Evolutionary conservation across 2,797 vertebrate species (phyloP), one percentile per base, ranked within the genome.

Genomic region (Sylvilagus floridanus): DNA sequence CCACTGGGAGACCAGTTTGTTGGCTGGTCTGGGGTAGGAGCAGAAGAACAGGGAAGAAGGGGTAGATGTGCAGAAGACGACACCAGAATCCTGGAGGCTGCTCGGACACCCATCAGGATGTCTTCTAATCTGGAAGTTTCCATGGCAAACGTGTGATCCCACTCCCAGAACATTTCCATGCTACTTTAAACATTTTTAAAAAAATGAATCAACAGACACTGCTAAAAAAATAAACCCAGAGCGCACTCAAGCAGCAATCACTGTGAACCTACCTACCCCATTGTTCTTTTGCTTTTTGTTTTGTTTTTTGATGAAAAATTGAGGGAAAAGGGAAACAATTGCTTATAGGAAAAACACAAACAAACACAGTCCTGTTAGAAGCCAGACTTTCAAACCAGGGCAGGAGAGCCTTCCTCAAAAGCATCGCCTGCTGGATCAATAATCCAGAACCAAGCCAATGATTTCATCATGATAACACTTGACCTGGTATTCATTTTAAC

Each of bases 141-240:
- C 87, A 2, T 75, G 87, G 37, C 35, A 86, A 87, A 83, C 22
- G 81, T 81, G 69, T 62, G 66, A 88, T 69, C 47, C 28, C 17
- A 19, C 35, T 57, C 21, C 6, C 54, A 22, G 78, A 54, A 88
- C 57, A 21, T 57, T 92, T 79, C 89, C 91, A 69, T 7, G 37
- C 84, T 92, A 19, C 96, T 97, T 96, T 92, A 96, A 97, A 96
- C 65, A 85, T 54, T 90, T 57, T 88, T 85, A 88, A 24, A 94
- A 94, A 94, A 47, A 30, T 63, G 90, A 35, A 90, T 91, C 96
- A 97, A 42, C 19, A 97, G 83, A 88, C 85, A 47, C 62, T 75
- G 42, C 3, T 79, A 19, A 85, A 88, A 96, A 97, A 95, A 84
- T 79, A 91, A 96, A 88, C 78, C 32, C 94, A 90, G 32, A 65